A percentile compares a stretch with the other conserved stretches of the same genome.
Conservation (phyloP, 2,113 vertebrate genomes). For the Phasianus colchicus region DNA sequence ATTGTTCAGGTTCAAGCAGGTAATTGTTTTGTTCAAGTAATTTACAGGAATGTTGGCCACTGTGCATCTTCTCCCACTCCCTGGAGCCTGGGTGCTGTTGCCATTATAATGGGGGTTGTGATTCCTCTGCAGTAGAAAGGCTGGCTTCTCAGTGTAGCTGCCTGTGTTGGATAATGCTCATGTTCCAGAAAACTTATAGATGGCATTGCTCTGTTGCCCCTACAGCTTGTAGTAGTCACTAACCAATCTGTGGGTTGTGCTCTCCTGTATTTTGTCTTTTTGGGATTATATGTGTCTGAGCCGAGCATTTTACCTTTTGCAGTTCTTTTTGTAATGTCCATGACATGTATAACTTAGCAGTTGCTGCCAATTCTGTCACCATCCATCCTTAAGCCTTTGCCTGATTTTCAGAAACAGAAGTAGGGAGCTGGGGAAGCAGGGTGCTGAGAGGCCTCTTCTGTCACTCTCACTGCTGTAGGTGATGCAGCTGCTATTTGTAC, state of each 20-base stretch:
- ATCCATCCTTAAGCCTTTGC: background rate
- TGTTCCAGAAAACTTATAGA: background rate
- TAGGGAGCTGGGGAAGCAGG: background rate
- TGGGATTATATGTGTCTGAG: background rate
- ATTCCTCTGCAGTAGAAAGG: background rate
- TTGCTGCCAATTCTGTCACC: background rate
- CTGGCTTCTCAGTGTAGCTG: background rate
- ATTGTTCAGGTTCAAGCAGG: background rate
- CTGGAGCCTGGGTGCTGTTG: background rate
- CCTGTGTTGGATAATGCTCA: background rate
- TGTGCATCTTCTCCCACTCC: background rate
- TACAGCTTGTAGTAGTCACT: background rate
- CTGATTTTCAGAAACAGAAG: background rate
- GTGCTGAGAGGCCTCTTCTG: background rate
- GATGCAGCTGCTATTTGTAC: background rate
- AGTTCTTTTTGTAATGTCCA: background rate
- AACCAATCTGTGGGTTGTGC: background rate
- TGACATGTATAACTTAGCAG: fast-evolving
- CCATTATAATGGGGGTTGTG: background rate
- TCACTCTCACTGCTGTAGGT: background rate
- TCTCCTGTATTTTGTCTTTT: background rate
- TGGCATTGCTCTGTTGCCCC: background rate
- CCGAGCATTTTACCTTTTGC: background rate
- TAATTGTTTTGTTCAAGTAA: background rate
- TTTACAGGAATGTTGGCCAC: background rate